phyloP scores from a whole-genome alignment of 1,140 invertebrate species.

The Maniola jurtina region DNA sequence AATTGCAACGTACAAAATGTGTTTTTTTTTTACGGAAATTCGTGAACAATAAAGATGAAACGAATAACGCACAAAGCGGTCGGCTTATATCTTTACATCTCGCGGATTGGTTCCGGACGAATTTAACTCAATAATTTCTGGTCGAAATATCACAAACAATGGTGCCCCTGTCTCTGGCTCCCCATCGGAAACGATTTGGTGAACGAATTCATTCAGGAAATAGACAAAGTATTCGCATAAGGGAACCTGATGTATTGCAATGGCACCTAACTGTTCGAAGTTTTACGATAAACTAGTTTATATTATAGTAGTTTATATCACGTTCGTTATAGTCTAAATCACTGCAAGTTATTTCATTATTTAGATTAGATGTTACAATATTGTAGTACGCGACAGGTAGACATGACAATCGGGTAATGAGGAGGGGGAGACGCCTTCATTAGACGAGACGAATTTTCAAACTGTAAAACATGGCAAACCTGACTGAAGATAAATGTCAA shows the following conservation, averaged over 20 bases:
- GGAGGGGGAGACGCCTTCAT: too few relatives aligned
- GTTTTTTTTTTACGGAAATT: conserved; percentile 24
- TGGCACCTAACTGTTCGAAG: neutral
- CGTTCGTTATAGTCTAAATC: neutral
- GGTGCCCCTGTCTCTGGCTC: conserved; percentile 23
- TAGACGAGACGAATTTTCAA: too few relatives aligned
- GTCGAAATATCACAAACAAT: conserved; percentile 55
- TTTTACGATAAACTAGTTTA: neutral
- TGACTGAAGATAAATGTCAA: too few relatives aligned
- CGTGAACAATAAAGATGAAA: conserved; percentile 34
- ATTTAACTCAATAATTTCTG: conserved; percentile 56
- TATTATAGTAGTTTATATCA: neutral
- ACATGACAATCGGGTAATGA: too few relatives aligned
- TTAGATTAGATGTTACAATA: too few relatives aligned
- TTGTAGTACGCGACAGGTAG: too few relatives aligned
- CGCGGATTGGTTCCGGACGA: conserved; percentile 44
- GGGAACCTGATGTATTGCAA: neutral
- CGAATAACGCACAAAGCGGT: conserved; percentile 27
- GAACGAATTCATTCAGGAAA: conserved; percentile 46
- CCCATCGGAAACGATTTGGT: conserved; percentile 40
- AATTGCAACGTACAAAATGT: conserved; percentile 22
- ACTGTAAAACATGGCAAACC: too few relatives aligned
- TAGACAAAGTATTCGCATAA: conserved; percentile 22
- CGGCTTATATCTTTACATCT: conserved; percentile 38
- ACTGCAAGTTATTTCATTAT: neutral